Percentiles rank a stretch among this genome's conserved stretches.
phyloP scores from a whole-genome alignment of 2,888 invertebrate species.

The Spodoptera exigua region DNA sequence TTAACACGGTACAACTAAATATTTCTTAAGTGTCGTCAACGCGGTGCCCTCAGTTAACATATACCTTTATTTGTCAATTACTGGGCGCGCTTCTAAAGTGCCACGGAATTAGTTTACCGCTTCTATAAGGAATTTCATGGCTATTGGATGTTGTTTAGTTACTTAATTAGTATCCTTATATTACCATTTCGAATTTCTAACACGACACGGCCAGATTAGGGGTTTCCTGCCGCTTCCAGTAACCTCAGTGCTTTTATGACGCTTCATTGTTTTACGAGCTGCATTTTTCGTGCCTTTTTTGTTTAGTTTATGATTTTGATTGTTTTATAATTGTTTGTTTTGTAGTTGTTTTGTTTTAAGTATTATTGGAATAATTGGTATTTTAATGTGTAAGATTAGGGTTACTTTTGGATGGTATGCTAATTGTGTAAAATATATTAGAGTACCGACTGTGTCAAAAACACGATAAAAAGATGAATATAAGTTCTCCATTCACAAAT shows the following conservation, averaged over 20 bases:
- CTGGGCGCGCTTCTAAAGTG: constrained; percentile 77
- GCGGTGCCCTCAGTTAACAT: constrained; percentile 65
- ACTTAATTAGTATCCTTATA: constrained; percentile 82
- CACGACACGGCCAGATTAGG: constrained; percentile 74
- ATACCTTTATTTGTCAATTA: constrained; percentile 83
- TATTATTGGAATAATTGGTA: too few species aligned
- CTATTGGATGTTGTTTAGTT: constrained; percentile 82
- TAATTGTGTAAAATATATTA: too few species aligned
- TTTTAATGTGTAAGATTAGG: too few species aligned
- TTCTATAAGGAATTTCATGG: constrained; percentile 86
- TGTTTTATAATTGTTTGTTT: not conserved
- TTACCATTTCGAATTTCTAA: constrained; percentile 72
- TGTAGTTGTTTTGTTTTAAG: too few species aligned
- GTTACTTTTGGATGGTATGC: too few species aligned
- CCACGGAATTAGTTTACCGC: constrained; percentile 84
- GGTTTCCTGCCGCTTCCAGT: constrained; percentile 71
- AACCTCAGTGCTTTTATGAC: constrained; percentile 75
- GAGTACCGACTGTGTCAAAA: too few species aligned
- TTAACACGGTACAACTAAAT: constrained; percentile 66
- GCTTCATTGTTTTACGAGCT: constrained; percentile 77
- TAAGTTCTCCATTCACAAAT: constrained; percentile 25
- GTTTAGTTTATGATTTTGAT: not conserved
- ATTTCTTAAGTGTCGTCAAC: constrained; percentile 71
- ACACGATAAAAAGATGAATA: constrained; percentile 1
- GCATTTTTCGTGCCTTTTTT: constrained; percentile 43